A percentile compares a stretch with the other conserved stretches of the same genome.
phyloP scores from a whole-genome alignment of 2,888 invertebrate species.

The Leptopilina drosophilae region DNA sequence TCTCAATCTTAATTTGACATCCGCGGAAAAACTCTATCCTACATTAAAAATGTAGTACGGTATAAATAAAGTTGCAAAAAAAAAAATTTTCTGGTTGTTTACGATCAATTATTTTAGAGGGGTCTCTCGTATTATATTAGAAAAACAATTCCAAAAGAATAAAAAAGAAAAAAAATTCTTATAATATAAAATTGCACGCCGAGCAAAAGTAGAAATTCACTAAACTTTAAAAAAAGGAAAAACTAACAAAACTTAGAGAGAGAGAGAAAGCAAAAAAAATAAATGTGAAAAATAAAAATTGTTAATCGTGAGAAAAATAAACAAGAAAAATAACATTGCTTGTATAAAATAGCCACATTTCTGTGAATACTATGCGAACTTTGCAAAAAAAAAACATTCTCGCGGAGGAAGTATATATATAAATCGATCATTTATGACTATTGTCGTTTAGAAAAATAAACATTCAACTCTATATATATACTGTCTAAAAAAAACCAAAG shows the following conservation, averaged over 20 bases:
- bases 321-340: background rate
- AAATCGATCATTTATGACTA: background rate
- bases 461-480: background rate
- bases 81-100: slow-evolving; percentile 14
- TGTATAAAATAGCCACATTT: background rate
- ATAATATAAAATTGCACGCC: slow-evolving; percentile 16
- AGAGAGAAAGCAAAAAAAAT: background rate
- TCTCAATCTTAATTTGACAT: too few species aligned
- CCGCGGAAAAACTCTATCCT: too few species aligned
- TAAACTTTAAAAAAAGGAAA: background rate
- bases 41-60: too few species aligned
- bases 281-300: background rate
- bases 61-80: too few species aligned
- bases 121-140: background rate
- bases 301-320: background rate
- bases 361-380: slow-evolving; percentile 1
- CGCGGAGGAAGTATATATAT: background rate
- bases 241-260: background rate
- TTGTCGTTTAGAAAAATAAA: slow-evolving; percentile 7
- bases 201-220: slow-evolving; percentile 11
- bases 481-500: background rate
- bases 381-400: background rate
- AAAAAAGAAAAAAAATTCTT: background rate
- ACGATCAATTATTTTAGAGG: slow-evolving; percentile 8
- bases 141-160: background rate